These are phyloP conservation scores for Hydropsyche tenuis DNA, from an alignment of 1,140 invertebrate genomes.

Conservation along the genomic window DNA sequence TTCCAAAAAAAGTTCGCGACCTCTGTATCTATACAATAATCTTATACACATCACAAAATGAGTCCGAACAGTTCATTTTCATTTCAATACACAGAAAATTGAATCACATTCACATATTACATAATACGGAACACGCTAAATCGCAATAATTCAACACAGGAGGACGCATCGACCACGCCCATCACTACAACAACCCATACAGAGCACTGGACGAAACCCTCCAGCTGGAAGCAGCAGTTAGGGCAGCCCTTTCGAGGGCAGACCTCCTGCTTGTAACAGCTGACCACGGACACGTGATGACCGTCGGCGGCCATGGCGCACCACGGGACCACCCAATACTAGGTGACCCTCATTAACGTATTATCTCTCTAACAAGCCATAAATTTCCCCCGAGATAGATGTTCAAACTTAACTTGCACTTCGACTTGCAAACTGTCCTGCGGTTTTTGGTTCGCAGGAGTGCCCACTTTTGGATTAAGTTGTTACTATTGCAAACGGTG, in stretches of 20 bases:
- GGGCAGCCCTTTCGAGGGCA: constrained; percentile 66
- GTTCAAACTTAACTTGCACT: background rate
- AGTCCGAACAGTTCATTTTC: too few species aligned
- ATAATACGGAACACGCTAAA: too few species aligned
- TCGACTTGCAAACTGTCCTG: background rate
- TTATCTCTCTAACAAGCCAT: too few species aligned
- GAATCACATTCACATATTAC: too few species aligned
- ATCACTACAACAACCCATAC: constrained; percentile 75
- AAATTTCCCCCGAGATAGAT: too few species aligned
- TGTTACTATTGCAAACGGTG: background rate
- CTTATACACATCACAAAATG: too few species aligned
- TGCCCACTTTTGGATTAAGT: constrained; percentile 9
- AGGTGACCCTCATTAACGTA: too few species aligned
- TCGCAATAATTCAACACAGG: constrained; percentile 56
- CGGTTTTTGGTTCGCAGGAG: background rate
- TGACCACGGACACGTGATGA: constrained; percentile 76
- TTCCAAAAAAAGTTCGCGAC: too few species aligned
- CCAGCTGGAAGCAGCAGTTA: constrained; percentile 70
- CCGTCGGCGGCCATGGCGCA: constrained; percentile 71
- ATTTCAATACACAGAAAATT: too few species aligned
- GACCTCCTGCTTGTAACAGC: constrained; percentile 75
- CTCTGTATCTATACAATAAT: too few species aligned
- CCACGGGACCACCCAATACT: constrained; percentile 72
- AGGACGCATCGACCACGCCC: constrained; percentile 76
- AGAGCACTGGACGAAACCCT: constrained; percentile 73